Evolutionary conservation across 2,797 vertebrate genomes (phyloP).

Genomic region (Euthynnus affinis): DNA sequence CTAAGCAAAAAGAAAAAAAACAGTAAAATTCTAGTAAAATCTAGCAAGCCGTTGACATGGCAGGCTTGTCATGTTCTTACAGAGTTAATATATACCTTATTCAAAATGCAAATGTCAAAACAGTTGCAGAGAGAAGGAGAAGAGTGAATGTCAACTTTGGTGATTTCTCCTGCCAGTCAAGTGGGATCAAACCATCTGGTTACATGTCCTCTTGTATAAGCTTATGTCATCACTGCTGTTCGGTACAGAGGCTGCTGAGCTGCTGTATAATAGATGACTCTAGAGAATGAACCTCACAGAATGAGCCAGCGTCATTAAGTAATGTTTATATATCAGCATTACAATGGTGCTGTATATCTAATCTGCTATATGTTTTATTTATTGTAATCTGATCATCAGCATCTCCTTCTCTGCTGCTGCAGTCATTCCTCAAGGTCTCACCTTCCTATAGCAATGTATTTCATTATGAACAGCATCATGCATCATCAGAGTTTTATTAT

Average conservation of each 20-base stretch:
- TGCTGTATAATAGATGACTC: slow-evolving; percentile 48
- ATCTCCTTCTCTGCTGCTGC: slow-evolving; percentile 1
- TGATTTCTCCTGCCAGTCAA: background rate
- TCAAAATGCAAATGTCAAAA: background rate
- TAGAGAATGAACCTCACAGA: slow-evolving; percentile 10
- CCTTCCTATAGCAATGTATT: background rate
- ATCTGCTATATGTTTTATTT: slow-evolving; percentile 47
- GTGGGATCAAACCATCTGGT: slow-evolving; percentile 26
- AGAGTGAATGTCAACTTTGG: background rate
- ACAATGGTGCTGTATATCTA: slow-evolving; percentile 35
- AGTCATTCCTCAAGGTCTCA: background rate
- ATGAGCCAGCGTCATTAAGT: background rate
- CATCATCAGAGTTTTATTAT: slow-evolving; percentile 23
- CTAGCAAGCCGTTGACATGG: too few species aligned
- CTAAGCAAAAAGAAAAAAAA: too few species aligned
- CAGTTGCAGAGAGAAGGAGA: background rate
- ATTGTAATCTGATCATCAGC: slow-evolving; percentile 28
- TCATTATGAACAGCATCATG: slow-evolving; percentile 27
- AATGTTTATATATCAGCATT: slow-evolving; percentile 27
- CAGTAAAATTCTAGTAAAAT: too few species aligned
- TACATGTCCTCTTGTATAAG: slow-evolving; percentile 11
- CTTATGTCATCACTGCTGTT: slow-evolving; percentile 34
- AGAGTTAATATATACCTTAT: background rate
- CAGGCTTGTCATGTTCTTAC: background rate
- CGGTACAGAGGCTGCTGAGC: slow-evolving; percentile 9